Evolutionary conservation across 2,113 vertebrate genomes (phyloP).

Genomic region (Odontophorus gujanensis): DNA sequence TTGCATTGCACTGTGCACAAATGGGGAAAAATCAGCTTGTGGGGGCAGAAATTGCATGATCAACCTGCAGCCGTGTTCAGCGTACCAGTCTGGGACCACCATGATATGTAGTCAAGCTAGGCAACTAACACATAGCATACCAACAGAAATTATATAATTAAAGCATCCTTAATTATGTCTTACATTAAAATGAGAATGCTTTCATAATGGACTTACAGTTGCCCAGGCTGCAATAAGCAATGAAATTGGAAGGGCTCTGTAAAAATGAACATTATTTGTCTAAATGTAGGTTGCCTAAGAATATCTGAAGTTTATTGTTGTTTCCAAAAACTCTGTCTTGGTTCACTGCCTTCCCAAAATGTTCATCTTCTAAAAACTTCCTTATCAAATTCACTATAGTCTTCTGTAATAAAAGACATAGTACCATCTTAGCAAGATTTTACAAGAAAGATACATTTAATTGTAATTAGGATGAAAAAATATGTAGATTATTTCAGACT

Average conservation of each 20-base stretch:
- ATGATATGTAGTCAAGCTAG: not conserved
- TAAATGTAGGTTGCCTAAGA: not conserved
- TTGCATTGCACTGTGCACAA: conserved; percentile 82
- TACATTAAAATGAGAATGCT: not conserved
- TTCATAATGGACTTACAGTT: not conserved
- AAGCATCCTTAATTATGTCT: not conserved
- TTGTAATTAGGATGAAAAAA: not conserved
- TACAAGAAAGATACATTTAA: not conserved
- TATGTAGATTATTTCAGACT: not conserved
- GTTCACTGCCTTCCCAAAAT: not conserved
- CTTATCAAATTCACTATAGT: not conserved
- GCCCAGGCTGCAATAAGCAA: not conserved
- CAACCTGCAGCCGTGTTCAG: conserved; percentile 67
- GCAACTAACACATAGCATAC: not conserved
- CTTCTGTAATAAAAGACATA: not conserved
- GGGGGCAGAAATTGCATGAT: conserved; percentile 79
- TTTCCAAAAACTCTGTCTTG: not conserved
- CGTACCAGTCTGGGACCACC: conserved; percentile 24
- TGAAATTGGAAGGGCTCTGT: not conserved
- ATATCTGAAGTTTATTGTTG: not conserved
- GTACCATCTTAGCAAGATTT: not conserved
- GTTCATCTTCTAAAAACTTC: not conserved
- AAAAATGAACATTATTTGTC: not conserved
- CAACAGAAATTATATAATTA: not conserved
- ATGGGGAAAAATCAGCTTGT: conserved; percentile 64